Evolutionary conservation across 2,888 invertebrate genomes (phyloP), one percentile per base, ranked within the genome.

Genomic region (Heliconius ismenius): DNA sequence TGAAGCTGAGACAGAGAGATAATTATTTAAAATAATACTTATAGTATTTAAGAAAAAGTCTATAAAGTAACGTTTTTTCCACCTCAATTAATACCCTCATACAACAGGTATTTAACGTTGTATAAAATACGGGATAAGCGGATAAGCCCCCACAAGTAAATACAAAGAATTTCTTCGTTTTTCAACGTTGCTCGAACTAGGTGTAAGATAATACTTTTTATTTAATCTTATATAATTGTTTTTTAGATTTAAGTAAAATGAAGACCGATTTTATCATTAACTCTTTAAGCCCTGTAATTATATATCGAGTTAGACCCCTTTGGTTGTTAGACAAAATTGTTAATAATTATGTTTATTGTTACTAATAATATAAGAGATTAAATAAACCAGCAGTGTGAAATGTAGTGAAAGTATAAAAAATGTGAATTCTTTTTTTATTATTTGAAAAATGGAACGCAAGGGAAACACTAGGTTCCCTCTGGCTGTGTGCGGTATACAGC

Each of bases 231-330:
- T 39, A 24, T 70, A 36, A 43, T 75, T 63, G 73, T 73, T 77
- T 32, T 75, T 63, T 75, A 68, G 74, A 69, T 76, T 76, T 73
- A 60, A 43, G 4, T 39, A 68, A n/a, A 69, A 49, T 24, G 28
- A 76, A 76, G 36, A 74, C 63, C 60, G 4, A 28, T 43, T 26
- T 65, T 62, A 11, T 32, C 43, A 54, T 69, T n/a, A 76, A 73
- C 80, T 81, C 79, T 80, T 82, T 69, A 76, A 65, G 76, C 79
- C 73, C 65, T 81, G 73, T 78, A 83, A 83, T 83, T 83, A 81
- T 79, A 76, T 78, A 85, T 86, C 83, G 86, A 87, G 85, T 85
- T 83, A 84, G 83, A 84, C 28, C 83, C 80, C 78, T 72, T 75
- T 75, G 80, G 80, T 82, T 83, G 83, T 85, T 83, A 85, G 74